Evolutionary conservation across 2,888 invertebrate genomes (phyloP).

Genomic region (Diarsia brunnea): DNA sequence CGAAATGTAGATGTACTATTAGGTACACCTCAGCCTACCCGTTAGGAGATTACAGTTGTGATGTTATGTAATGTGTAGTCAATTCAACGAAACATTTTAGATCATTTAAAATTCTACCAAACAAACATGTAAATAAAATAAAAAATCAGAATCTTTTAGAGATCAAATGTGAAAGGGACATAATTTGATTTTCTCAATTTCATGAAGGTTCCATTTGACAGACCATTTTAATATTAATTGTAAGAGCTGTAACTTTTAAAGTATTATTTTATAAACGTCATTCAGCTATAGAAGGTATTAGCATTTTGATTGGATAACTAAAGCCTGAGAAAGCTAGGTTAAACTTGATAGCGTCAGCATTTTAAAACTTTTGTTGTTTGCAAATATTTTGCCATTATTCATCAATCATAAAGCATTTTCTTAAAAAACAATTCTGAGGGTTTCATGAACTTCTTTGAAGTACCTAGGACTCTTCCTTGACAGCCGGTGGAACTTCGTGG

Average conservation of each 20-base stretch:
- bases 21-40: no score
- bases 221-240: slow-evolving; percentile 33
- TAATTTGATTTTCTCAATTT: slow-evolving; percentile 16
- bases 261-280: slow-evolving; percentile 42
- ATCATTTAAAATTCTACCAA: background rate
- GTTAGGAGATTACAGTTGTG: no score
- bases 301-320: slow-evolving; percentile 68
- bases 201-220: background rate
- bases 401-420: background rate
- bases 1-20: no score
- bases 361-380: slow-evolving; percentile 36
- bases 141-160: slow-evolving; percentile 9
- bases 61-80: no score
- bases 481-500: no score
- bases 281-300: slow-evolving; percentile 53
- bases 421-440: background rate
- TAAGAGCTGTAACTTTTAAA: slow-evolving; percentile 17
- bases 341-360: slow-evolving; percentile 26
- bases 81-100: background rate
- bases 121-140: slow-evolving; percentile 6
- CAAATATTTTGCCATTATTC: slow-evolving; percentile 24
- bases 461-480: no score
- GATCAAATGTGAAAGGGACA: slow-evolving; percentile 9
- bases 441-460: no score
- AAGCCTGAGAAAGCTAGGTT: slow-evolving; percentile 36